A percentile compares a stretch with the other conserved stretches of the same genome.
Conservation (phyloP, 2,113 vertebrate genomes). For the Myocastor coypus region DNA sequence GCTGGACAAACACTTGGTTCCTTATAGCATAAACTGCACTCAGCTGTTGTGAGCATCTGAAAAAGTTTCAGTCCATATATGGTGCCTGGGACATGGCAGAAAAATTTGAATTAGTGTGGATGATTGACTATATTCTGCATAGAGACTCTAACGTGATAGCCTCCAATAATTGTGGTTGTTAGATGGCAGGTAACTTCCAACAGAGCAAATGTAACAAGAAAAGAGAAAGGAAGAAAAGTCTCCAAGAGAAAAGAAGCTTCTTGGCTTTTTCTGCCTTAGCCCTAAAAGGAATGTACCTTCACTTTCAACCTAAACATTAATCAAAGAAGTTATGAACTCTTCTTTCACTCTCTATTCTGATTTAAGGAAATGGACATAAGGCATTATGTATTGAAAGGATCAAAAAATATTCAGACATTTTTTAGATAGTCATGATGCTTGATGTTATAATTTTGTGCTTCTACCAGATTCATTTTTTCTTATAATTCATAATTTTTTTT, state of each 20-base stretch:
- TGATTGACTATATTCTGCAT: not conserved
- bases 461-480: not conserved
- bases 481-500: conserved; percentile 11
- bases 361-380: not conserved
- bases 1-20: not conserved
- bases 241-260: not conserved
- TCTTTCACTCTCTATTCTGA: not conserved
- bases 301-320: not conserved
- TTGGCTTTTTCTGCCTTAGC: not conserved
- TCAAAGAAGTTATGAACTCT: not conserved
- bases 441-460: not conserved
- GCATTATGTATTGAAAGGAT: not conserved
- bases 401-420: not conserved
- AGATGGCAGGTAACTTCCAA: not conserved
- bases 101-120: not conserved
- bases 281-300: not conserved
- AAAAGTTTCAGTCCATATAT: not conserved
- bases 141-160: not conserved
- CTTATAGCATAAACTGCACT: not conserved
- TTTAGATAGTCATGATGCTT: not conserved
- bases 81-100: not conserved
- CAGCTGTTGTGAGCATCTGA: not conserved
- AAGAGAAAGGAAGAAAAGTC: not conserved
- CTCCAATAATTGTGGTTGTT: not conserved
- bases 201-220: not conserved